Evolutionary conservation across 2,888 invertebrate species (phyloP), one percentile per base, ranked within the genome.

Genomic region (Mesoligia furuncula): DNA sequence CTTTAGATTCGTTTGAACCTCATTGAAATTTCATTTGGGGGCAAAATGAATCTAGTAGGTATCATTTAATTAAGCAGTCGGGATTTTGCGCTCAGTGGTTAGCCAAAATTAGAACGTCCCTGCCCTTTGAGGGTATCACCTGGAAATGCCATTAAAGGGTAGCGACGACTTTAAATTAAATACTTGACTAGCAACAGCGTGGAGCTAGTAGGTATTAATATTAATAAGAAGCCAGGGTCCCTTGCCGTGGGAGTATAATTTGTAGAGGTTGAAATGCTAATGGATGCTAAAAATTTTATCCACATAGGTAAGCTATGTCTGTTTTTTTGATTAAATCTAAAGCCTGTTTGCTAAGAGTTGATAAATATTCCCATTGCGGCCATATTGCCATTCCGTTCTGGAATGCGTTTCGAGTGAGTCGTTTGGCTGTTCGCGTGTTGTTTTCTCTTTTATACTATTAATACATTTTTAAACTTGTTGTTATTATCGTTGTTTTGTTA

Each of bases 251-350:
- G 42, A 61, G 5, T 36, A 27, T 45, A 39, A 67, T 73, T 67
- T 27, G 5, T 13, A 31, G 0, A 24, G 15, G 36, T 36, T 51
- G 2, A 17, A 54, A 59, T 27, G 9, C 20, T 39, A 0, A n/a
- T 2, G 20, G 13, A 13, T 13, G 20, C 9, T 17, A 24, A n/a
- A 31, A 3, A 4, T 2, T 6, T 20, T 27, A 27, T 36, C 59
- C 27, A 17, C 9, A n/a, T 24, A n/a, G n/a, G n/a, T n/a, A 20
- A 17, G 4, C 6, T 59, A n/a, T n/a, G 17, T n/a, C 11, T 8
- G 51, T 51, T n/a, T n/a, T n/a, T 79, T 70, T 54, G 17, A 77
- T 73, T 70, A 31, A 54, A 73, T 73, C 36, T 77, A 62, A 36
- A 36, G 36, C 6, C 36, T 36, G 6, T 36, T 36, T 36, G 36